Evolutionary conservation across 2,113 vertebrate species (phyloP).

Genomic region (Rynchops niger): DNA sequence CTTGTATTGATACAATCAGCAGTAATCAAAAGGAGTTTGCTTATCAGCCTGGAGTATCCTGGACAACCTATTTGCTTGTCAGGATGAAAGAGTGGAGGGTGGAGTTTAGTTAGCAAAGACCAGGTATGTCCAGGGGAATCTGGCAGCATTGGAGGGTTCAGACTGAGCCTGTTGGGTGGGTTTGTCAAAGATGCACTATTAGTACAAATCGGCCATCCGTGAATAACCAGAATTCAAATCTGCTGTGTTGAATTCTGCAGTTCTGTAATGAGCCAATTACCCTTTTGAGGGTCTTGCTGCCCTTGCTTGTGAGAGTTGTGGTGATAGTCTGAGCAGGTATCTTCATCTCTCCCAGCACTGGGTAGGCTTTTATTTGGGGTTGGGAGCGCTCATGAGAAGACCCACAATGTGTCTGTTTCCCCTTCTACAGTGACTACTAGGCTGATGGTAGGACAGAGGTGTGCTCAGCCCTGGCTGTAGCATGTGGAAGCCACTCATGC

Average conservation of each 20-base stretch:
- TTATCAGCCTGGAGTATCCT: neutral
- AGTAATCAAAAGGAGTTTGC: neutral
- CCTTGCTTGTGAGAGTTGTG: neutral
- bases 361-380: neutral
- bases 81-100: neutral
- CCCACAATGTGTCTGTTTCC: neutral
- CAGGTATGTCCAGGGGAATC: neutral
- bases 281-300: neutral
- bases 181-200: neutral
- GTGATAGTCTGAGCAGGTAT: neutral
- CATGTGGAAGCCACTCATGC: neutral
- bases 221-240: neutral
- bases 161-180: neutral
- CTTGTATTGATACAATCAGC: neutral
- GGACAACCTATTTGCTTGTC: neutral
- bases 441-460: neutral
- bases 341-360: neutral
- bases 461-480: neutral
- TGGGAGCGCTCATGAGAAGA: neutral
- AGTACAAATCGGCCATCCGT: rapidly evolving
- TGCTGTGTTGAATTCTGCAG: neutral
- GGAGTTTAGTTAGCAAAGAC: neutral
- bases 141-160: neutral
- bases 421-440: neutral
- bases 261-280: neutral